Conservation (phyloP, 2,113 vertebrate genomes). For the Sterrhoptilus dennistouni region DNA sequence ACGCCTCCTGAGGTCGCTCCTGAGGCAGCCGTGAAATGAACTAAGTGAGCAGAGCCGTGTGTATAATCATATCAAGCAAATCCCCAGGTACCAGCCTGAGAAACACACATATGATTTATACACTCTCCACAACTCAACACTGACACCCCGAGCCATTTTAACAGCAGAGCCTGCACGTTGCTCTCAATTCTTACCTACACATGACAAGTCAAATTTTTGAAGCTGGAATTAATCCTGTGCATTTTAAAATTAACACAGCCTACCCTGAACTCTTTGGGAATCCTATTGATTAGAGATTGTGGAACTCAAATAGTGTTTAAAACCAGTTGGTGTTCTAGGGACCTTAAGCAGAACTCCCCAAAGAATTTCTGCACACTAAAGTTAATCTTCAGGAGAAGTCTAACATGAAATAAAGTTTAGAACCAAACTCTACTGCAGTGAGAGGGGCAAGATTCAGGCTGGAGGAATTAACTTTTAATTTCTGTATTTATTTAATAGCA, state of each 20-base stretch:
- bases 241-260: background rate
- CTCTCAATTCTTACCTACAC: conserved; percentile 2
- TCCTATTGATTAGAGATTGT: background rate
- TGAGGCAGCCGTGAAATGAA: conserved; percentile 65
- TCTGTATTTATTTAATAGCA: background rate
- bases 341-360: background rate
- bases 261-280: background rate
- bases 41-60: conserved; percentile 55
- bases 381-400: background rate
- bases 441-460: background rate
- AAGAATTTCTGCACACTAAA: background rate
- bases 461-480: background rate
- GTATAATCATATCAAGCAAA: conserved; percentile 67
- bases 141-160: conserved; percentile 64
- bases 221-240: background rate
- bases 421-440: background rate
- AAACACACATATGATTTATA: conserved; percentile 63
- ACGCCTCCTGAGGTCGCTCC: conserved; percentile 62
- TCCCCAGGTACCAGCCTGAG: conserved; percentile 45
- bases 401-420: background rate
- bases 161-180: conserved; percentile 40
- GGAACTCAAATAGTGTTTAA: background rate
- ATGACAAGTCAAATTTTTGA: background rate
- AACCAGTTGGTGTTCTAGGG: background rate
- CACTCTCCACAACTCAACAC: conserved; percentile 64